A percentile compares a stretch with the other conserved stretches of the same genome.
Conservation (phyloP, 2,113 vertebrate species). For the Setophaga kirtlandii region DNA sequence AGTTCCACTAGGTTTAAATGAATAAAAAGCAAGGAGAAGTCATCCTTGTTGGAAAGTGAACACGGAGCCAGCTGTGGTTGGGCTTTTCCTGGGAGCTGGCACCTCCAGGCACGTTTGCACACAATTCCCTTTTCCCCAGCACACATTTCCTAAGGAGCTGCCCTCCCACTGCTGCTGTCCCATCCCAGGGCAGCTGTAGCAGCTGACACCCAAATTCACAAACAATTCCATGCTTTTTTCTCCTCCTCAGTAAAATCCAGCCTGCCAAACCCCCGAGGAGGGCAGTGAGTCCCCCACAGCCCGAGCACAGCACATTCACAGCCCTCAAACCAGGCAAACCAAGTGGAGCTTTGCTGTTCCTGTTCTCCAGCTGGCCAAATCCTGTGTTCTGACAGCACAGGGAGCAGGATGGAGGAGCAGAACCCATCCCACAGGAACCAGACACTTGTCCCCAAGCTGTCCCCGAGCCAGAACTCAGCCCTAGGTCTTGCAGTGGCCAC, state of each 20-base stretch:
- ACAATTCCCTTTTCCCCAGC: neutral
- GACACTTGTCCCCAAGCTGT: neutral
- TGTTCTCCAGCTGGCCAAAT: slow-evolving; percentile 24
- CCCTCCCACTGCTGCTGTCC: neutral
- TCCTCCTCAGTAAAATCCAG: neutral
- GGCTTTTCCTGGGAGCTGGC: neutral
- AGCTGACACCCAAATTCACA: neutral
- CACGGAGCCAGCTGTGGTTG: neutral
- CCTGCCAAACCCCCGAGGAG: neutral
- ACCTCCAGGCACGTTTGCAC: neutral
- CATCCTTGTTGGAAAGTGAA: neutral
- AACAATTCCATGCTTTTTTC: neutral
- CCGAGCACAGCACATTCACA: neutral
- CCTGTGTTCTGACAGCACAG: neutral
- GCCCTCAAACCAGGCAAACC: neutral
- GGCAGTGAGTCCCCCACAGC: neutral
- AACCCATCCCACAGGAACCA: neutral
- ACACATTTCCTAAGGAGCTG: neutral
- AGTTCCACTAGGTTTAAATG: neutral
- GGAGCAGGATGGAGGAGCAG: neutral
- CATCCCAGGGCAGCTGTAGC: neutral
- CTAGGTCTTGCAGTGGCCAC: neutral
- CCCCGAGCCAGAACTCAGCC: neutral
- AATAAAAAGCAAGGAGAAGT: neutral
- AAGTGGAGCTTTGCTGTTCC: neutral